Evolutionary conservation across 1,140 invertebrate genomes (phyloP).

Genomic region (Nomia melanderi): DNA sequence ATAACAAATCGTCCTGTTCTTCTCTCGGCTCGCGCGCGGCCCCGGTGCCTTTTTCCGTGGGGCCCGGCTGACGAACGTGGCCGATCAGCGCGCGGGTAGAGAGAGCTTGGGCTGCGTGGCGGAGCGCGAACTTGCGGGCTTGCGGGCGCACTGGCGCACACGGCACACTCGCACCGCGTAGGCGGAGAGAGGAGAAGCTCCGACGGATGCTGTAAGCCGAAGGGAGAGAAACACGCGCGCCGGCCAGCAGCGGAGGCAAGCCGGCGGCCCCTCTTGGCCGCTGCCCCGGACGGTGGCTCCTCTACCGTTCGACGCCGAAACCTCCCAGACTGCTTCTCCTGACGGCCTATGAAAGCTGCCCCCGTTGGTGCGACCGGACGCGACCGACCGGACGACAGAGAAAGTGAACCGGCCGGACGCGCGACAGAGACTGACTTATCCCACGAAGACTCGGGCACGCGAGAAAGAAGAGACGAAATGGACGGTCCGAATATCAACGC

Average conservation of each 20-base stretch:
- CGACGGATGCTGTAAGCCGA: conserved; percentile 79
- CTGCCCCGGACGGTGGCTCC: conserved; percentile 79
- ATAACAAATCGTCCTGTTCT: conserved; percentile 52
- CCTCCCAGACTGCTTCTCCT: conserved; percentile 25
- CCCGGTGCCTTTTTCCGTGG: conserved; percentile 65
- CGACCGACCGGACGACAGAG: background rate
- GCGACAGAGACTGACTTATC: conserved; percentile 28
- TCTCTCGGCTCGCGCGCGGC: conserved; percentile 61
- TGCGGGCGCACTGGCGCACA: conserved; percentile 80
- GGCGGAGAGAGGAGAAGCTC: conserved; percentile 74
- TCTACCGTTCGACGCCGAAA: conserved; percentile 54
- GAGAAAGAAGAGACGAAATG: conserved; percentile 52
- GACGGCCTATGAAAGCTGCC: conserved; percentile 11
- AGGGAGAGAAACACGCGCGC: conserved; percentile 66
- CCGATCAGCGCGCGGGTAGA: conserved; percentile 67
- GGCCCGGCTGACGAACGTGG: conserved; percentile 65
- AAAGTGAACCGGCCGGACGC: background rate
- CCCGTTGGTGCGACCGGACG: conserved; percentile 14
- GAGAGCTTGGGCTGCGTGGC: conserved; percentile 72
- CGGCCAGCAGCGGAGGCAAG: conserved; percentile 65
- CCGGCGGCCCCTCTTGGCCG: conserved; percentile 66
- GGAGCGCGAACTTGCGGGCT: conserved; percentile 81
- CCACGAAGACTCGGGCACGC: conserved; percentile 28
- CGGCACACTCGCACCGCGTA: conserved; percentile 74
- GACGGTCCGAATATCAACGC: conserved; percentile 47